Percentiles rank a stretch among this genome's conserved stretches.
Conservation (phyloP, 37 sponge, comb jelly and placozoan genomes). For the Tethya wilhelma region DNA sequence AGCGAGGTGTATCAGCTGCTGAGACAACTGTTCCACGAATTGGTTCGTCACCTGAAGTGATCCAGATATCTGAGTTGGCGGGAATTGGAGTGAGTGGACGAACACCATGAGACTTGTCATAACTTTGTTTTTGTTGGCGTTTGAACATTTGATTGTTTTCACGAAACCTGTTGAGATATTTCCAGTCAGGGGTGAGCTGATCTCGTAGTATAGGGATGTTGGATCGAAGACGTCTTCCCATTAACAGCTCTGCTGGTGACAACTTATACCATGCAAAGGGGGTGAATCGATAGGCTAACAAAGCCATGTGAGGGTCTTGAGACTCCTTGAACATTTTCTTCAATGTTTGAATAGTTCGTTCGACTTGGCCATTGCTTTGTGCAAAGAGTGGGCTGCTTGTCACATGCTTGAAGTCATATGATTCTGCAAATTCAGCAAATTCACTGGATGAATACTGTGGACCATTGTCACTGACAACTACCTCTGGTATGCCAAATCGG, state of each 20-base stretch:
- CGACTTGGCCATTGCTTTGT: constrained; percentile 64
- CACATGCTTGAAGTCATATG: constrained; percentile 45
- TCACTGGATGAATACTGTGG: constrained; percentile 48
- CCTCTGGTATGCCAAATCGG: constrained; percentile 39
- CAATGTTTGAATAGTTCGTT: constrained; percentile 45
- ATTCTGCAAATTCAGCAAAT: constrained; percentile 35
- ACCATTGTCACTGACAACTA: constrained; percentile 57
- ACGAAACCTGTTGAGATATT: constrained; percentile 25
- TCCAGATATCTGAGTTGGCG: constrained; percentile 46
- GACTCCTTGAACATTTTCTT: constrained; percentile 21
- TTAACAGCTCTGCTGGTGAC: constrained; percentile 52
- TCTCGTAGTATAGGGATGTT: constrained; percentile 31
- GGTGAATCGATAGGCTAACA: constrained; percentile 55
- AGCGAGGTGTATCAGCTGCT: not conserved
- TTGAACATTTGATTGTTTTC: constrained; percentile 5
- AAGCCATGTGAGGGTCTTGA: constrained; percentile 30
- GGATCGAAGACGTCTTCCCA: constrained; percentile 41
- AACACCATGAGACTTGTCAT: constrained; percentile 35
- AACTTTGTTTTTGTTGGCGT: constrained; percentile 30
- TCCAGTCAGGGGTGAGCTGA: constrained; percentile 49
- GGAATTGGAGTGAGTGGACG: not conserved
- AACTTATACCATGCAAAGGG: constrained; percentile 57
- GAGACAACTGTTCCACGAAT: not conserved
- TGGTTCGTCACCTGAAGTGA: not conserved
- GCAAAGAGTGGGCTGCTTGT: constrained; percentile 64